Base-by-base conservation (phyloP, 2,113 vertebrate species). In the Aphelocoma coerulescens region DNA sequence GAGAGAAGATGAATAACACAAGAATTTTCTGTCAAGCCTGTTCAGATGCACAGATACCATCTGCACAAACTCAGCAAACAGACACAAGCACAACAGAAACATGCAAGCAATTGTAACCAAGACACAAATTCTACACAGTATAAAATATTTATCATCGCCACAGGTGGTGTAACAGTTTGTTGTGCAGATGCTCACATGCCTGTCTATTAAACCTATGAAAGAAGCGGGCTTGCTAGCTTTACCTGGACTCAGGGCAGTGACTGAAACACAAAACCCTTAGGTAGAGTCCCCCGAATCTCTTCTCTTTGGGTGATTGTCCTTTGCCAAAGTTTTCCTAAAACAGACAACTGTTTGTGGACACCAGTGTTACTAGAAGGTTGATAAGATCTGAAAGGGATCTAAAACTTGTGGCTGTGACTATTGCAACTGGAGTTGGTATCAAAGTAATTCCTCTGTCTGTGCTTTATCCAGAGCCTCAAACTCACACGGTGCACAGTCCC, bases 401-500 rank as follows among this genome's bases (percentile, higher is more conserved):
- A 44, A 93, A 91, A 77, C 28, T n/a, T 10, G 1, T 8, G 16
- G 51, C 39, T 71, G 30, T 65, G 67, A 48, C 55, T 51, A 55
- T 15, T 90, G 75, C 59, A 69, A 7, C 18, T 23, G 48, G 48
- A 51, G 28, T 26, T 37, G 52, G 44, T 4, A 3, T 57, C 73
- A 59, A 74, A 86, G 68, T 49, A 77, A 55, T 74, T 80, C 23
- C 46, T 30, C 51, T 62, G 26, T 14, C 85, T 82, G 57, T 68
- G 62, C 68, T 77, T 77, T 51, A 37, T 77, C 63, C 72, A 49
- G 26, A 58, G 44, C 65, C 82, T 83, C 4, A 1, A 3, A 14
- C 32, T 49, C 1, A 0, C 66, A 59, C 0, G 0, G 46, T 44
- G 52, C 17, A 2, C 4, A n/a, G n/a, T 61, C 27, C n/a, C 33